Base-by-base conservation (phyloP, 1,140 invertebrate genomes). In the Apis florea region DNA sequence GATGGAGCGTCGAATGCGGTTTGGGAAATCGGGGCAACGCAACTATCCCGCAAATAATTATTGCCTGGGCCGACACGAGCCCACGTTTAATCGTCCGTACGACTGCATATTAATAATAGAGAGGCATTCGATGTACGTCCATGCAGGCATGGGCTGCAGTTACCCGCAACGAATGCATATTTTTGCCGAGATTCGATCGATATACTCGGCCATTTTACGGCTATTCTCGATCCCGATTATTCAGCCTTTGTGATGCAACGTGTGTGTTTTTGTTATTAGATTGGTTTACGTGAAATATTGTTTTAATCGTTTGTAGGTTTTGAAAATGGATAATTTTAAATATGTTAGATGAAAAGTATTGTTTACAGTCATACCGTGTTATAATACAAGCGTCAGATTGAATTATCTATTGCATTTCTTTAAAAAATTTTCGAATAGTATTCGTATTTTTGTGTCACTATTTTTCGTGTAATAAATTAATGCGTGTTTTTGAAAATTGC, bases 1-100 rank as follows among this genome's bases (percentile, higher is more conserved):
- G 79, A 80, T 83, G 71, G 67, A 71, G 53, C 75, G 83, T 76
- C 75, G 83, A 79, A 54, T 83, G 86, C 77, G 83, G 79, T 88
- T 83, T 80, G 59, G 63, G 59, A 79, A 87, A 87, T 87, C 83
- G 86, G 76, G 64, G 47, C 79, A 63, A 78, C 83, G 83, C 80
- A 84, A 87, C 86, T 87, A 85, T 82, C 72, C 86, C 86, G 80
- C 86, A 85, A 87, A 88, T 88, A 88, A 88, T 88, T 88, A 88
- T 88, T 82, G 80, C 63, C 66, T 58, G 69, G 59, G 49, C 31
- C 54, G 66, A 17, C 66, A 31, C 21, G 49, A 85, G 83, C 61
- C 80, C 80, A 64, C 83, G 86, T 88, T 88, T 88, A 88, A 88
- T 88, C 86, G 83, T 78, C 79, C 80, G 66, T 88, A 83, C 80